phyloP scores from a whole-genome alignment of 2,797 vertebrate species.

The Coendou prehensilis region DNA sequence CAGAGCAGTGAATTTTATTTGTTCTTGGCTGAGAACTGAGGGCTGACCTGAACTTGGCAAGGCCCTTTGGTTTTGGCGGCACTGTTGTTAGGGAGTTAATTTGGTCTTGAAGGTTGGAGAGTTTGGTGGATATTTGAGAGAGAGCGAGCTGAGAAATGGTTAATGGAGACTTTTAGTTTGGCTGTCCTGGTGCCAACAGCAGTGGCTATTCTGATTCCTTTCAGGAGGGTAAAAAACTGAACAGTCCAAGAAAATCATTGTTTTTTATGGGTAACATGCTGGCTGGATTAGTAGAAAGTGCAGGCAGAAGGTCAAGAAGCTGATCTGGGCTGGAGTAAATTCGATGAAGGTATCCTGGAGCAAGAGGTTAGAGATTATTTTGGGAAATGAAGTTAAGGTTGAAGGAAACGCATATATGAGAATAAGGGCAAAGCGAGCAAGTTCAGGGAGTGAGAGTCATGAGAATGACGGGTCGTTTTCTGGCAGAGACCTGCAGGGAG shows the following conservation, averaged over 20 bases:
- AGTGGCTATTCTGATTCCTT: not conserved
- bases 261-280: not conserved
- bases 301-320: not conserved
- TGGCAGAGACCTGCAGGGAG: not conserved
- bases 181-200: not conserved
- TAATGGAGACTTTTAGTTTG: not conserved
- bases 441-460: not conserved
- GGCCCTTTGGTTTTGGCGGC: not conserved
- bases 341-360: not conserved
- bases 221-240: not conserved
- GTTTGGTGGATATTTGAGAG: not conserved
- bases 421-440: not conserved
- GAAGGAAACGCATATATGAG: not conserved
- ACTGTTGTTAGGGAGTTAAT: not conserved
- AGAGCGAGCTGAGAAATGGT: not conserved
- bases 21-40: not conserved
- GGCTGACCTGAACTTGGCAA: not conserved
- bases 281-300: not conserved
- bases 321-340: not conserved
- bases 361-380: not conserved
- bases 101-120: not conserved
- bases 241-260: not conserved
- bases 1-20: not conserved
- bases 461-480: not conserved
- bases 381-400: not conserved